These are phyloP conservation scores for Magallana gigas DNA, from an alignment of 1,140 invertebrate species.

Conservation along the genomic window DNA sequence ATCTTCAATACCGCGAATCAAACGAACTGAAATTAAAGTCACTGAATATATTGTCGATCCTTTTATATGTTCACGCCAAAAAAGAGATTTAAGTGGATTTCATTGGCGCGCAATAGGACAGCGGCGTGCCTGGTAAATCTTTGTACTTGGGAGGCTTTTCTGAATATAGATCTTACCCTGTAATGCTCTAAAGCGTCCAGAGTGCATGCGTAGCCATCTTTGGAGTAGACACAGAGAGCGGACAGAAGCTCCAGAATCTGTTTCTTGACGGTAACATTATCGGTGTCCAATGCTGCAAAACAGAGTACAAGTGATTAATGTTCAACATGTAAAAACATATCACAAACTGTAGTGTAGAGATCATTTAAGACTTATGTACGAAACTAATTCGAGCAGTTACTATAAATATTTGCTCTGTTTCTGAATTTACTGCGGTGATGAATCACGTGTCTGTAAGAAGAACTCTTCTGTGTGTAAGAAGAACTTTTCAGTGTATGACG, in stretches of 20 bases:
- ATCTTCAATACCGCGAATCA: background rate
- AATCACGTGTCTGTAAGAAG: too few relatives aligned
- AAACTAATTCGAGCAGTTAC: background rate
- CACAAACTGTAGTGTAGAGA: too few relatives aligned
- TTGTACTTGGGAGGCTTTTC: too few relatives aligned
- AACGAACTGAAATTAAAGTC: conserved; percentile 15
- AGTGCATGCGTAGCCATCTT: conserved; percentile 79
- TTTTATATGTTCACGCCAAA: background rate
- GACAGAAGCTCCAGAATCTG: conserved; percentile 82
- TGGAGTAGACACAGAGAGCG: conserved; percentile 81
- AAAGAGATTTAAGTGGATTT: background rate
- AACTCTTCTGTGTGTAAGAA: too few relatives aligned
- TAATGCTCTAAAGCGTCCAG: conserved; percentile 79
- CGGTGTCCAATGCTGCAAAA: conserved; percentile 79
- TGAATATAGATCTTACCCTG: conserved; percentile 71
- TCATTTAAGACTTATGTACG: background rate
- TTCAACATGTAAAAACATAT: too few relatives aligned
- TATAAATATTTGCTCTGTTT: too few relatives aligned
- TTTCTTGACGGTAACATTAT: conserved; percentile 80
- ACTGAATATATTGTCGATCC: background rate
- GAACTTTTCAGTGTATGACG: too few relatives aligned
- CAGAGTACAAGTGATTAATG: conserved; percentile 46
- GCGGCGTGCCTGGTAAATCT: too few relatives aligned
- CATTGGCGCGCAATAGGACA: background rate
- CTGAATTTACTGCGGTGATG: too few relatives aligned